A percentile compares a stretch with the other conserved stretches of the same genome.
Conservation (phyloP, 1,140 invertebrate genomes). For the Chrysoperla carnea region DNA sequence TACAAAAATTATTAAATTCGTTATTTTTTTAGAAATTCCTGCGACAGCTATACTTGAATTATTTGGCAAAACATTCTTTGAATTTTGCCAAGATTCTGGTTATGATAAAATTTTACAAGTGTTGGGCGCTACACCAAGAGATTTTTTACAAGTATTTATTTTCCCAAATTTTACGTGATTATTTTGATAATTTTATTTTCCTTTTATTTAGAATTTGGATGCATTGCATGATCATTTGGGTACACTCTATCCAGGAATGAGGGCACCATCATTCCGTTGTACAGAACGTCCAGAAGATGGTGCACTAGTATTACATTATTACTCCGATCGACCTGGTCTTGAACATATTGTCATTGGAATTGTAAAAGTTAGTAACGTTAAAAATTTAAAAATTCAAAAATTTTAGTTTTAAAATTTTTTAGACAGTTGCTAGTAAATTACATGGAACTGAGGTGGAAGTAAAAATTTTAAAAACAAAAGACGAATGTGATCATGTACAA, state of each 20-base stretch:
- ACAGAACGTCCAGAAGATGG: slow-evolving; percentile 72
- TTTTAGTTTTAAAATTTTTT: slow-evolving; percentile 5
- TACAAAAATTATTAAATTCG: neutral
- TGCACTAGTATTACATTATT: slow-evolving; percentile 76
- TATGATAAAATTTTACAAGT: slow-evolving; percentile 88
- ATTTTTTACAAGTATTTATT: slow-evolving; percentile 66
- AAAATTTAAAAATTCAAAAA: neutral
- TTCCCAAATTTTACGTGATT: neutral
- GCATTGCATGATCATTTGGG: slow-evolving; percentile 86
- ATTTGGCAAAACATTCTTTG: slow-evolving; percentile 87
- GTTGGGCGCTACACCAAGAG: slow-evolving; percentile 75
- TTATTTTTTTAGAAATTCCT: slow-evolving; percentile 62
- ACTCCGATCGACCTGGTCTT: slow-evolving; percentile 79
- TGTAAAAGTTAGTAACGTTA: slow-evolving; percentile 52
- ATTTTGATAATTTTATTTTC: neutral
- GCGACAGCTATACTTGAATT: slow-evolving; percentile 79
- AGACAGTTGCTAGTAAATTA: slow-evolving; percentile 83
- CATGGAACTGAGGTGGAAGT: slow-evolving; percentile 85
- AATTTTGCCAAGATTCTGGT: slow-evolving; percentile 87
- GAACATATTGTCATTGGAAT: slow-evolving; percentile 89
- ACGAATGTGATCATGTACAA: slow-evolving; percentile 81
- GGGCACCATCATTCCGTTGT: slow-evolving; percentile 80
- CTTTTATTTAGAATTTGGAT: slow-evolving; percentile 61
- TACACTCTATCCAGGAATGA: slow-evolving; percentile 84
- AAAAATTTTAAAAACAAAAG: slow-evolving; percentile 69